Base-by-base conservation (phyloP, 2,888 invertebrate genomes). In the Ophion ventricosus region DNA sequence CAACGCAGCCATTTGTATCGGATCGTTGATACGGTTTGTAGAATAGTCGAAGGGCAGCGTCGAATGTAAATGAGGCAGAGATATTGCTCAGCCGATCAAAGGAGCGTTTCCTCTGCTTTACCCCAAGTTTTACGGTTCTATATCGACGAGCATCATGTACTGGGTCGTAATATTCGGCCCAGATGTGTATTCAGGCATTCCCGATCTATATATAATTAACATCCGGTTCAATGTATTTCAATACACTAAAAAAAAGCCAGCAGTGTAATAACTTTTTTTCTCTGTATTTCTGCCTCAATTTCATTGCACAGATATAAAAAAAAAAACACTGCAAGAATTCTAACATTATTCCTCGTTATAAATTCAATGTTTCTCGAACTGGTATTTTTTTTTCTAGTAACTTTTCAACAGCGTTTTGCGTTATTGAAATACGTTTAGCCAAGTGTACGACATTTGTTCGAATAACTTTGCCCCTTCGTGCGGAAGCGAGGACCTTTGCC, bases 141-240 rank as follows among this genome's bases (percentile, higher is more conserved):
- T 83, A 80, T 73, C 76, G 74, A 66, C 84, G 84, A 83, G 82
- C 70, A 80, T 78, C 76, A 80, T 82, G 61, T 63, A 85, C 64
- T 67, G 49, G 49, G 17, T 49, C 29, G 17, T 80, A 69, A 85
- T 85, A 79, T 86, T 84, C 69, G 74, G 78, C 79, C 82, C 78
- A 84, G 73, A 76, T 86, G 81, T 75, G 66, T 82, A 84, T 83
- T 79, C 69, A 76, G 67, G 80, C 85, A 83, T 84, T 74, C 59
- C 49, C 56, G 56, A 79, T 83, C 43, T 57, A 82, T 72, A 82
- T 57, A 7, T 25, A 72, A 64, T 40, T 49, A 67, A 63, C 17
- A 72, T 77, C 20, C 56, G 23, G 57, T 49, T 49, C 61, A 78
- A 54, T 67, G 66, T 77, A 54, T 77, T 78, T 72, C 49, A 17